phyloP scores from a whole-genome alignment of 2,888 invertebrate genomes.

The Drosophila meridiana region DNA sequence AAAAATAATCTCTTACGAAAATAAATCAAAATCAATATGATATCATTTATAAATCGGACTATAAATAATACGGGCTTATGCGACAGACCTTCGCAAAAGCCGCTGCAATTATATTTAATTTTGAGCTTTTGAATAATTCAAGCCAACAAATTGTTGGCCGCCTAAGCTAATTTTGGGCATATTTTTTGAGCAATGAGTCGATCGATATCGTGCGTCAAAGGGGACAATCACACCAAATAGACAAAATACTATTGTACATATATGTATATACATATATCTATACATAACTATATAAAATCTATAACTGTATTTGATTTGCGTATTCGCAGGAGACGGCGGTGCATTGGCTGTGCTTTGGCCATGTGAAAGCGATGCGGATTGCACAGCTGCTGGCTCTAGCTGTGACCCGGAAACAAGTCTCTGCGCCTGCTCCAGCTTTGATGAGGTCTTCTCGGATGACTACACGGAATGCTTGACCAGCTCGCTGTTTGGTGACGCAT shows the following conservation, averaged over 20 bases:
- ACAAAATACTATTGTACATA: neutral
- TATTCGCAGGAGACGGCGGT: slow-evolving; percentile 60
- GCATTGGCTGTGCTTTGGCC: slow-evolving; percentile 80
- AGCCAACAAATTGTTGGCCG: neutral
- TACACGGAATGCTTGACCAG: slow-evolving; percentile 83
- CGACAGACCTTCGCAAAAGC: slow-evolving; percentile 6
- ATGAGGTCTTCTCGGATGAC: slow-evolving; percentile 81
- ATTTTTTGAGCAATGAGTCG: neutral
- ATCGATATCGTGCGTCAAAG: slow-evolving; percentile 24
- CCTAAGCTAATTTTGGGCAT: slow-evolving; percentile 3
- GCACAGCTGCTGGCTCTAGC: slow-evolving; percentile 79
- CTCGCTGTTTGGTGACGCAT: slow-evolving; percentile 83
- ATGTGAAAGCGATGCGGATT: slow-evolving; percentile 81
- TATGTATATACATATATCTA: neutral
- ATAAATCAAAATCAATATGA: slow-evolving; percentile 27
- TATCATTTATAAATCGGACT: neutral
- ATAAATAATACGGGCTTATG: slow-evolving; percentile 14
- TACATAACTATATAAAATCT: neutral
- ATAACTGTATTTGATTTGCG: neutral
- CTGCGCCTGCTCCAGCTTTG: slow-evolving; percentile 80
- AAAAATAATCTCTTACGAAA: neutral
- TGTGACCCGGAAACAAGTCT: slow-evolving; percentile 71
- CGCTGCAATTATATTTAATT: slow-evolving; percentile 21
- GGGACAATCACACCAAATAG: neutral
- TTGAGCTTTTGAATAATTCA: slow-evolving; percentile 32